A percentile compares a stretch with the other conserved stretches of the same genome.
These are phyloP conservation scores for Hemichromis elongatus DNA, from an alignment of 2,113 vertebrate genomes.

Conservation along the genomic window DNA sequence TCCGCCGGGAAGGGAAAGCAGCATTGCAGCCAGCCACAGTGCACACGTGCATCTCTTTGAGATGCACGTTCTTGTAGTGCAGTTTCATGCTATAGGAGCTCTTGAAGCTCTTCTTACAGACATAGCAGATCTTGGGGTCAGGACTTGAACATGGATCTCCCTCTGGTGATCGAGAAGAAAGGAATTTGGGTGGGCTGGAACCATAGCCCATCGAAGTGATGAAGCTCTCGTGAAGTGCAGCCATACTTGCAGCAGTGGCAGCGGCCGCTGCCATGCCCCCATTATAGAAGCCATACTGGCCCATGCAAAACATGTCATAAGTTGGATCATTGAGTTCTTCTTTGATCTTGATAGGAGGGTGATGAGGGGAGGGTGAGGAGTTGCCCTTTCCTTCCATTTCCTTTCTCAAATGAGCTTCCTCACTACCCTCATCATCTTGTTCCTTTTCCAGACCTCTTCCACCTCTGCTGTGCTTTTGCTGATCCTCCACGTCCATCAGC, in stretches of 20 bases:
- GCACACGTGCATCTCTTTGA: conserved; percentile 99
- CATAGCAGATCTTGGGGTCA: conserved; percentile 98
- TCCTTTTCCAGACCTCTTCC: conserved; percentile 59
- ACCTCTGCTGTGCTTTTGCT: conserved; percentile 51
- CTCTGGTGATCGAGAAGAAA: conserved; percentile 88
- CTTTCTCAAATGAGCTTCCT: conserved; percentile 71
- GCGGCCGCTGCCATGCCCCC: conserved; percentile 85
- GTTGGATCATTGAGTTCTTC: conserved; percentile 96
- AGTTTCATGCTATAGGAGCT: conserved; percentile 99
- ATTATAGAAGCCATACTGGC: conserved; percentile 97
- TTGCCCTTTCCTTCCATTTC: conserved; percentile 83
- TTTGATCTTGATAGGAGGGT: conserved; percentile 90
- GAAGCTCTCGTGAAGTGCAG: conserved; percentile 93
- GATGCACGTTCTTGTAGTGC: conserved; percentile 98
- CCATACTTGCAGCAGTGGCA: conserved; percentile 86
- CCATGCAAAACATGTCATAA: conserved; percentile 99
- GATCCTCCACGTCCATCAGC: conserved; percentile 88
- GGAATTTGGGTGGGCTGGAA: conserved; percentile 91
- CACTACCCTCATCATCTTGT: conserved; percentile 50
- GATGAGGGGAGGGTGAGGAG: conserved; percentile 80
- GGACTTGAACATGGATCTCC: conserved; percentile 94
- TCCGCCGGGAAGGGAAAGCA: conserved; percentile 96
- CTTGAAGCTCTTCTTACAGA: conserved; percentile 99
- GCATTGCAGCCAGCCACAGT: conserved; percentile 98
- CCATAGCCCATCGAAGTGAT: conserved; percentile 92